A percentile compares a stretch with the other conserved stretches of the same genome.
These are phyloP conservation scores for Hemicentrotus pulcherrimus DNA, from an alignment of 35 echinoderm and acorn worm species.

Conservation along the genomic window DNA sequence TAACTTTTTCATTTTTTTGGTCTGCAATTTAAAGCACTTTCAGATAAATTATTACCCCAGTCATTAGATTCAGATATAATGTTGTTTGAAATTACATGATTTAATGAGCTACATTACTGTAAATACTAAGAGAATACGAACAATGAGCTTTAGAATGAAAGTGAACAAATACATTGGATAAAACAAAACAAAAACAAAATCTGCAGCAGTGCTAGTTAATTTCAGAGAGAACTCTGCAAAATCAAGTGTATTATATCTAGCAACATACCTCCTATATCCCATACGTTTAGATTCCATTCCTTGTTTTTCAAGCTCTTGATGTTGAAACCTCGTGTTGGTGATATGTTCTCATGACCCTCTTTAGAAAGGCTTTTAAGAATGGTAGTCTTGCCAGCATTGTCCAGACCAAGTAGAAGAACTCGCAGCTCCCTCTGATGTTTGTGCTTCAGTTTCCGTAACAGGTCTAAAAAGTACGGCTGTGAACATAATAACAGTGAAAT, in stretches of 20 bases:
- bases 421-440: conserved; percentile 37
- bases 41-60: no score
- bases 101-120: no score
- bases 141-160: no score
- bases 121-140: no score
- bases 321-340: conserved; percentile 90
- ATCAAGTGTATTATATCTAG: background rate
- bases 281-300: conserved; percentile 81
- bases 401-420: conserved; percentile 87
- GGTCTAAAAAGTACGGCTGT: background rate
- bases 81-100: no score
- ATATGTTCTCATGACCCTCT: conserved; percentile 67
- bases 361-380: conserved; percentile 75
- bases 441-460: background rate
- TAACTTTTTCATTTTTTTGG: no score
- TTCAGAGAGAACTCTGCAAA: no score
- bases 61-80: no score
- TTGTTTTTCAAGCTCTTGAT: conserved; percentile 74
- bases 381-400: conserved; percentile 94
- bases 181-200: no score
- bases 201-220: no score
- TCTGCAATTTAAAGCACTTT: no score
- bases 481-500: background rate
- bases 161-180: no score
- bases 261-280: conserved; percentile 91